These are phyloP conservation scores for Acrobasis suavella DNA, from an alignment of 2,888 invertebrate genomes.

Conservation along the genomic window DNA sequence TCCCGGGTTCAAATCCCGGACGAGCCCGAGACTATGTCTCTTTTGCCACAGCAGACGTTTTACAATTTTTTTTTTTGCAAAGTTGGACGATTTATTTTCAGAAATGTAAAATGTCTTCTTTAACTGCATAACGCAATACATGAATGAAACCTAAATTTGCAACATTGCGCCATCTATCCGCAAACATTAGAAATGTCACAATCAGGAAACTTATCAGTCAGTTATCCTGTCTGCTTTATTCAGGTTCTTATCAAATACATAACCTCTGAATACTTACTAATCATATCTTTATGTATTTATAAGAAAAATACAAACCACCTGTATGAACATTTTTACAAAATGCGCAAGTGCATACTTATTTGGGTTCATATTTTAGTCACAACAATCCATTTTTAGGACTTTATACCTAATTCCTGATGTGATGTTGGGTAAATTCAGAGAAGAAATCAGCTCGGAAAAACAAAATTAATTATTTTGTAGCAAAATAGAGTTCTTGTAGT, in stretches of 20 bases:
- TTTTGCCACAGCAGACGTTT: conserved; percentile 29
- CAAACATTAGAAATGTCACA: background rate
- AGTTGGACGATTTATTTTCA: background rate
- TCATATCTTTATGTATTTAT: too few relatives aligned
- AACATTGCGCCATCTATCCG: conserved; percentile 22
- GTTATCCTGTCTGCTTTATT: background rate
- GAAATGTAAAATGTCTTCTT: background rate
- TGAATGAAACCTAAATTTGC: background rate
- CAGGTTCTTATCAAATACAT: conserved; percentile 1
- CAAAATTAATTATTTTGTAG: background rate
- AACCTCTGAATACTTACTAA: background rate
- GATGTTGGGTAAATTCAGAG: too few relatives aligned
- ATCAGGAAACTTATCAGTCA: background rate
- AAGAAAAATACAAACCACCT: too few relatives aligned
- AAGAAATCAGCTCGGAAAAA: too few relatives aligned
- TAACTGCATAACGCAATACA: background rate
- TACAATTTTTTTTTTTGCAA: background rate
- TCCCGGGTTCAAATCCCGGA: conserved; percentile 84
- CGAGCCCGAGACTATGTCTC: conserved; percentile 61
- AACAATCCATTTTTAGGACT: too few relatives aligned
- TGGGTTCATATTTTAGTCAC: too few relatives aligned
- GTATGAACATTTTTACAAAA: too few relatives aligned
- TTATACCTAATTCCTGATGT: too few relatives aligned
- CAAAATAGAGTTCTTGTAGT: background rate
- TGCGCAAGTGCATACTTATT: too few relatives aligned